These are phyloP conservation scores for Melitaea cinxia DNA, from an alignment of 1,140 invertebrate genomes.

Conservation along the genomic window DNA sequence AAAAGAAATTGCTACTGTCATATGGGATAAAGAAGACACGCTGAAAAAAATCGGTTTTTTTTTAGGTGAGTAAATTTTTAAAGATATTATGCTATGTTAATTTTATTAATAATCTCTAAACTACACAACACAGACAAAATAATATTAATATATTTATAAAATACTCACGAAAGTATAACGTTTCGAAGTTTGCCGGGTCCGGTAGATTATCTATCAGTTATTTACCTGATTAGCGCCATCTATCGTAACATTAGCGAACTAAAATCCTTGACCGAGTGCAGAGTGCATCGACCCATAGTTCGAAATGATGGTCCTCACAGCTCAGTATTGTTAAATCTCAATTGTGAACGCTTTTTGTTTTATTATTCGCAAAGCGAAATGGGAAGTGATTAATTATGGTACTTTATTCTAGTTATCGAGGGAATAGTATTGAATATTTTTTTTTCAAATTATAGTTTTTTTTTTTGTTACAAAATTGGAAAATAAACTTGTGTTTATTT, in stretches of 20 bases:
- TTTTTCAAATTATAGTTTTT: not conserved
- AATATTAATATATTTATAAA: too few relatives aligned
- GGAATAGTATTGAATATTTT: not conserved
- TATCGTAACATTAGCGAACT: constrained; percentile 24
- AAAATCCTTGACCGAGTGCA: constrained; percentile 53
- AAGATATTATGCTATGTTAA: too few relatives aligned
- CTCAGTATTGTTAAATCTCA: not conserved
- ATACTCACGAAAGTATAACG: too few relatives aligned
- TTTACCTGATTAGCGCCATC: constrained; percentile 38
- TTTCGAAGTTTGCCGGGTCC: too few relatives aligned
- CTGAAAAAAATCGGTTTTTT: too few relatives aligned
- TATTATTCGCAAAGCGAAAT: not conserved
- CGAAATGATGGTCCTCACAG: constrained; percentile 21
- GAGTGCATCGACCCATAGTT: constrained; percentile 39
- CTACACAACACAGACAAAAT: too few relatives aligned
- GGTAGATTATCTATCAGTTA: not conserved
- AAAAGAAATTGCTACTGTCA: too few relatives aligned
- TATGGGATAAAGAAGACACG: too few relatives aligned
- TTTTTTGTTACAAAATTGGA: too few relatives aligned
- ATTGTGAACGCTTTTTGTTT: constrained; percentile 2
- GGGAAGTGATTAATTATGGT: not conserved
- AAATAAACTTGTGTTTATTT: too few relatives aligned
- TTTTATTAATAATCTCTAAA: too few relatives aligned
- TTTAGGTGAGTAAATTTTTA: too few relatives aligned
- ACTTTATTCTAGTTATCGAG: not conserved